Evolutionary conservation across 2,113 vertebrate species (phyloP), one percentile per base, ranked within the genome.

Genomic region (Chauna torquata): DNA sequence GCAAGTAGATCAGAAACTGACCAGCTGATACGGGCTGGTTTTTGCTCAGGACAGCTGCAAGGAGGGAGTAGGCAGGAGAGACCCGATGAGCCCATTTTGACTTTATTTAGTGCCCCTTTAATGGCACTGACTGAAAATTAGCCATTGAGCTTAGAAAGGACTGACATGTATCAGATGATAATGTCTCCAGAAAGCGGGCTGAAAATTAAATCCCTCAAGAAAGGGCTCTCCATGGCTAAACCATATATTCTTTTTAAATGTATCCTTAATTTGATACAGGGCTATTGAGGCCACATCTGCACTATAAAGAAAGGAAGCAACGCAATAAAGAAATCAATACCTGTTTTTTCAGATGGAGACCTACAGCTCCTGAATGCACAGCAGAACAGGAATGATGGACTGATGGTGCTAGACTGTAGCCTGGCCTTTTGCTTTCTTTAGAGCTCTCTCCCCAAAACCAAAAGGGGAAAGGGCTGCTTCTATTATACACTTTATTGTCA

Each of bases 251-350:
- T 93, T 87, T 88, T 81, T 3, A 94, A 96, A 82, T 57, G 74
- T 85, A 89, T 68, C 69, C 40, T 94, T 97, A 96, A 97, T 96
- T 94, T 82, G 91, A 97, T 97, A 95, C 24, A 88, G 68, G 69
- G 75, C 82, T 93, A 88, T 84, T 96, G 87, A 45, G 54, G 88
- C 94, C 90, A 54, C 92, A 93, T 94, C 68, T 95, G 69, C 52
- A 75, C 71, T 94, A 91, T 69, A 95, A 95, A 77, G 87, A 90
- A 93, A 97, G 95, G 91, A 93, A 86, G 83, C 80, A 83, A 92
- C 2, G 2, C 88, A 95, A 96, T 96, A 92, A 96, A 94, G 82
- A 88, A 94, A 97, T 90, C 88, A 17, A 93, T 93, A 93, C n/a
- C 30, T 38, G n/a, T 93, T 97, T 82, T 90, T 74, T 94, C 71